Base-by-base conservation (phyloP, 2,888 invertebrate species). In the Notocelia uddmanniana region DNA sequence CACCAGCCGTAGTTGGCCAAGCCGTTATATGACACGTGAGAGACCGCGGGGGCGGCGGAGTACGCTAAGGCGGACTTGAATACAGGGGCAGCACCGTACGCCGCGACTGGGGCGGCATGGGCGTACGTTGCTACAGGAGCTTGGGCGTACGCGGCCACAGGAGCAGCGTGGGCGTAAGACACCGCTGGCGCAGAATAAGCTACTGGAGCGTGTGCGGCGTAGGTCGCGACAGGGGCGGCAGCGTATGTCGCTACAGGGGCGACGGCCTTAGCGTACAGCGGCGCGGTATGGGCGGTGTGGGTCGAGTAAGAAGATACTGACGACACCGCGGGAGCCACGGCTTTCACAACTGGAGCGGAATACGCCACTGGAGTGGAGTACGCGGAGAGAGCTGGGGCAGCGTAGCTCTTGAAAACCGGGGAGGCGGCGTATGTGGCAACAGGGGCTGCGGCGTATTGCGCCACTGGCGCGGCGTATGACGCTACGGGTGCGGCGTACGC, bases 1-100 rank as follows among this genome's bases (percentile, higher is more conserved):
- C 95, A 96, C 94, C 95, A 96, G 79, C 94, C 95, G 89, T 96
- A 96, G 77, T 94, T 94, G 76, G 95, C 95, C 71, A 95, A 93
- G 74, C 96, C 96, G 77, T 92, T 94, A 93, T 96, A 96, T 78
- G 94, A 89, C 74, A 95, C 94, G 85, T 96, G 96, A 73, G 96
- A 95, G 52, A 95, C 95, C 72, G 94, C 75, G 9, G 76, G 75
- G 21, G 75, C 70, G 13, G 75, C 70, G 62, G 73, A 67, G 59
- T 74, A 71, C 10, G 73, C 55, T 15, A 74, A 55, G 6, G 73
- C 73, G 21, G 73, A 67, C 69, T 67, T 70, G 23, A 71, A 69
- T 18, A 76, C 70, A 0, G 77, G 77, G 11, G 75, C 76, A 70
- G 94, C 89, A 74, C 90, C 81, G 77, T 85, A 85, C n/a, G 82